Base-by-base conservation (phyloP, 2,113 vertebrate species). In the Pseudois nayaur region DNA sequence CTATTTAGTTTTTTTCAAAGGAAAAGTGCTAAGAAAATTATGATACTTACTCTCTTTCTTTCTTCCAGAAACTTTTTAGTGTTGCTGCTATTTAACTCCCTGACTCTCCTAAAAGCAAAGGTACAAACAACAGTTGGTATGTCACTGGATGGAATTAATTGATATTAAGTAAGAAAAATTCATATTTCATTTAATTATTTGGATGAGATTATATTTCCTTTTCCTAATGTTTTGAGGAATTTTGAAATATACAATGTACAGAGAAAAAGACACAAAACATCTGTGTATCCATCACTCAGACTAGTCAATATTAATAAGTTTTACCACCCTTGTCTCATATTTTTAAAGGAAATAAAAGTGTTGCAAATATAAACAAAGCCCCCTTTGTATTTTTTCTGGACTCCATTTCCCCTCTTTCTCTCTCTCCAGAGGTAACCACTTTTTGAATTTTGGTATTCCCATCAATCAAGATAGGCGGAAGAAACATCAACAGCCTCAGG, bases 61-160 rank as follows among this genome's bases (percentile, higher is more conserved):
- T 99, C 99, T 98, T 99, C 99, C 97, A 99, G 98, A 98, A 99
- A 99, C 98, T 99, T 99, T 98, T 99, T 99, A 31, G 99, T 99
- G 99, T 99, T 99, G 99, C 99, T 99, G 99, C 99, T 99, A 99
- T 99, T 99, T 98, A 99, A 98, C 98, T 99, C 99, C 92, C 99
- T 98, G 97, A 99, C 99, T 98, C 99, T 98, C 99, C 99, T 99
- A 85, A 98, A 98, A 98, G 97, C 83, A 96, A 96, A 76, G 43
- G 89, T 87, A 98, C 92, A 98, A 92, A 90, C 48, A 81, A 85
- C 0, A 78, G 40, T 94, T 88, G 74, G n/a, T 16, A 81, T 62
- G 50, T 78, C 10, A 62, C 9, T 19, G 4, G 54, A 55, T 45
- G 5, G 6, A 79, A 62, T 50, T 91, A 67, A 76, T 16, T 31